A percentile compares a stretch with the other conserved stretches of the same genome.
Evolutionary conservation across 2,888 invertebrate genomes (phyloP).

Genomic region (Tetrapedia diversipes): DNA sequence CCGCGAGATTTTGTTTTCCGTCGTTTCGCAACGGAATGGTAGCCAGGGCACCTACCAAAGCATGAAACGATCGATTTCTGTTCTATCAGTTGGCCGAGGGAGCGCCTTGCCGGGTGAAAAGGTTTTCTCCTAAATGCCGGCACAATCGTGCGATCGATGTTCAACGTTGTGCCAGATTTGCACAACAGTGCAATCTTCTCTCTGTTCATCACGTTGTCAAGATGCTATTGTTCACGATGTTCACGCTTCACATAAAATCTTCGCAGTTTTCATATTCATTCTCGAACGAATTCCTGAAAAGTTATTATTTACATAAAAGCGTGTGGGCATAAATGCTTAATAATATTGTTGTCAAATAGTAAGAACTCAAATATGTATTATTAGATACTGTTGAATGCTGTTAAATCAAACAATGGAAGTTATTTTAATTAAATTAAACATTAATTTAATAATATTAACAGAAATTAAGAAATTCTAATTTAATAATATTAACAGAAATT

Average conservation of each 20-base stretch:
- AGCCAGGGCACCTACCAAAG: conserved; percentile 29
- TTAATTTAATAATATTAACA: no score
- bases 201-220: background rate
- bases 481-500: no score
- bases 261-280: background rate
- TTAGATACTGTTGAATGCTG: no score
- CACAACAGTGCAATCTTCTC: conserved; percentile 12
- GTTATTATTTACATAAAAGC: no score
- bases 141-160: conserved; percentile 49
- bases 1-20: conserved; percentile 42
- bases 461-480: no score
- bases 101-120: conserved; percentile 72
- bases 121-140: conserved; percentile 74
- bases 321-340: no score
- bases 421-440: no score
- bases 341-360: no score
- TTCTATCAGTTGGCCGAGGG: conserved; percentile 54
- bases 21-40: conserved; percentile 37
- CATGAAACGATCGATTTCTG: conserved; percentile 49
- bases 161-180: conserved; percentile 27
- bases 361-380: no score
- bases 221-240: background rate
- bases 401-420: no score
- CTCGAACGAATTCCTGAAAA: no score
- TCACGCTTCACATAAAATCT: background rate